Conservation (phyloP, 1,140 invertebrate species). For the Drosophila murphyi region DNA sequence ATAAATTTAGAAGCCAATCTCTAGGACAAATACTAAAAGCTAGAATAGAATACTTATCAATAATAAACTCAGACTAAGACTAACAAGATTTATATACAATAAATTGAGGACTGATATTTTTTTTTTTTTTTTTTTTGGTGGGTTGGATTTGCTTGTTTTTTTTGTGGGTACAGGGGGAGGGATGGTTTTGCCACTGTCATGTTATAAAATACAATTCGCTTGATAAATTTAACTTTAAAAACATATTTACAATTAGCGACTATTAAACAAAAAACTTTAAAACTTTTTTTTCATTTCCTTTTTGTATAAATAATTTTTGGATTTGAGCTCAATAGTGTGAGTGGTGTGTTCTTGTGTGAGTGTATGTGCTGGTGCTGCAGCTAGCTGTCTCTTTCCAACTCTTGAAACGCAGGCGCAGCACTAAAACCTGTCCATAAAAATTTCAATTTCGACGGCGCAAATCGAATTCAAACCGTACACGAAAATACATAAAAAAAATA, state of each 20-base stretch:
- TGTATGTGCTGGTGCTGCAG: constrained; percentile 37
- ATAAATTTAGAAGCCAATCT: constrained; percentile 60
- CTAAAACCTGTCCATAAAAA: constrained; percentile 55
- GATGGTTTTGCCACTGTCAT: not conserved
- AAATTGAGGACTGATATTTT: constrained; percentile 8
- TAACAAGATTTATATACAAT: constrained; percentile 45
- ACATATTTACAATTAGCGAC: constrained; percentile 59
- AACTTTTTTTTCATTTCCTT: constrained; percentile 43
- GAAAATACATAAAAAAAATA: constrained; percentile 53
- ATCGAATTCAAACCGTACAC: constrained; percentile 49
- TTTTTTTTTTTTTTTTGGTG: not conserved
- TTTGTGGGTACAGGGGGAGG: not conserved
- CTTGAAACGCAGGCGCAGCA: constrained; percentile 20
- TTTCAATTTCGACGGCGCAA: constrained; percentile 51
- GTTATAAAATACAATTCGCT: constrained; percentile 17
- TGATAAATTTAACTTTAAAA: constrained; percentile 24
- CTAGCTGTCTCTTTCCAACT: constrained; percentile 61
- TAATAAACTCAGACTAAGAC: constrained; percentile 29
- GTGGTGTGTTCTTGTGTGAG: constrained; percentile 18
- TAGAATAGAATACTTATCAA: constrained; percentile 52
- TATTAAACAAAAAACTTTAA: constrained; percentile 34
- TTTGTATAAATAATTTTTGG: constrained; percentile 77
- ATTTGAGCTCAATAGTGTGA: constrained; percentile 64
- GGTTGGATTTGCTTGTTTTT: not conserved
- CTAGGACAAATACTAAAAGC: constrained; percentile 35